Percentiles rank a stretch among this genome's conserved stretches.
Conservation (phyloP, 2,888 invertebrate species). For the Callinectes sapidus region DNA sequence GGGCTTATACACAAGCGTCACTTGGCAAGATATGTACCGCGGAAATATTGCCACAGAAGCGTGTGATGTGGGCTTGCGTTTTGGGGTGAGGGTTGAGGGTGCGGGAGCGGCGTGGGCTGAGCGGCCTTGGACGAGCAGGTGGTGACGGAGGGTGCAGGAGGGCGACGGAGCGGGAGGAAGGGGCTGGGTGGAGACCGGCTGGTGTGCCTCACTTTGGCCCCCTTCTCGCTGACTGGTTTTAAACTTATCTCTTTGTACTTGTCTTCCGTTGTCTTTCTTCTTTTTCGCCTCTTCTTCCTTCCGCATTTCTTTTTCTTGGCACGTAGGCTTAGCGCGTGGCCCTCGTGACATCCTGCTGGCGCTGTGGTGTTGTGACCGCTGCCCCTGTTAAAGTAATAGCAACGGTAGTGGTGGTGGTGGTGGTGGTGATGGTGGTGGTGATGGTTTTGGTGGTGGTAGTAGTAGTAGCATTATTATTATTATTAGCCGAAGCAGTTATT, state of each 20-base stretch:
- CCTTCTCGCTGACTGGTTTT: background rate
- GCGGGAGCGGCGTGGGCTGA: background rate
- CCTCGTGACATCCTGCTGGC: background rate
- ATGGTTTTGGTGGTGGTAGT: no score
- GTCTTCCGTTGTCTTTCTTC: background rate
- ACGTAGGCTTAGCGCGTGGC: background rate
- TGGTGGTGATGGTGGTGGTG: no score
- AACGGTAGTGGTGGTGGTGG: no score
- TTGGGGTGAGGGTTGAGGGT: slow-evolving; percentile 9
- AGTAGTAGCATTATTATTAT: no score
- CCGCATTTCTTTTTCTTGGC: background rate
- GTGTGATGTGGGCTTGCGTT: background rate
- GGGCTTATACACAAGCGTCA: background rate
- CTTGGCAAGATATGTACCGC: background rate
- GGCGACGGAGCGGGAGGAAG: background rate
- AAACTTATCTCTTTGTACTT: slow-evolving; percentile 6
- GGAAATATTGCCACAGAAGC: background rate
- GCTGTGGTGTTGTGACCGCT: background rate
- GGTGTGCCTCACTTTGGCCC: background rate
- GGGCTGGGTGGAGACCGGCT: background rate
- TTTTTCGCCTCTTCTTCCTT: background rate
- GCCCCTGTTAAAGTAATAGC: no score
- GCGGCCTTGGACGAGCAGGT: background rate
- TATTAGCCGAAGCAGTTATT: no score
- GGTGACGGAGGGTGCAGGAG: background rate